These are phyloP conservation scores for Camponotus pennsylvanicus DNA, from an alignment of 1,140 invertebrate genomes.

Conservation along the genomic window DNA sequence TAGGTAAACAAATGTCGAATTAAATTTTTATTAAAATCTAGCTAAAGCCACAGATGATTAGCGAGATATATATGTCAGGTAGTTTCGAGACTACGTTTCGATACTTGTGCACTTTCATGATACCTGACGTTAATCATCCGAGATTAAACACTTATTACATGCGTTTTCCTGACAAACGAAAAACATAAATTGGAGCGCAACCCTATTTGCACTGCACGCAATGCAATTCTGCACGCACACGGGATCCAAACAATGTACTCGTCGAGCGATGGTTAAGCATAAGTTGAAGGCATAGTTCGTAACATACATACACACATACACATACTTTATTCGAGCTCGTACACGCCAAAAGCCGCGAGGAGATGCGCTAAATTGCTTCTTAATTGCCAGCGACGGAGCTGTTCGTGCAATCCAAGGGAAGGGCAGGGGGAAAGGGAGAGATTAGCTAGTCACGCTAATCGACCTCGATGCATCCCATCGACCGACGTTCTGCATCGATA, in stretches of 20 bases:
- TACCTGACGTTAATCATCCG: not conserved
- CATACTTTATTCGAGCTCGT: constrained; percentile 17
- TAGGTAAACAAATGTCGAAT: too few species aligned
- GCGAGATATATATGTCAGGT: not conserved
- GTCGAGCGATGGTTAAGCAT: constrained; percentile 28
- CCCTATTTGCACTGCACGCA: constrained; percentile 9
- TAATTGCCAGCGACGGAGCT: constrained; percentile 74
- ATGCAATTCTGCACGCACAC: constrained; percentile 5
- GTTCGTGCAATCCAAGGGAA: constrained; percentile 54
- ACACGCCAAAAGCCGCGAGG: constrained; percentile 47
- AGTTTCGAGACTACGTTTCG: not conserved
- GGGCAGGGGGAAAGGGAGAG: constrained; percentile 19
- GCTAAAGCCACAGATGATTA: not conserved
- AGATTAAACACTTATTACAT: constrained; percentile 10
- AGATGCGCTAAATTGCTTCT: constrained; percentile 80
- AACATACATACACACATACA: not conserved
- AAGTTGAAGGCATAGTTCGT: constrained; percentile 42
- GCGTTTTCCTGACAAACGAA: constrained; percentile 22
- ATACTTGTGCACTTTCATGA: not conserved
- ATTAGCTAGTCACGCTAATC: constrained; percentile 54
- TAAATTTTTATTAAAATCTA: too few species aligned
- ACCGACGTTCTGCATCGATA: constrained; percentile 68
- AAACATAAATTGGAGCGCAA: constrained; percentile 39
- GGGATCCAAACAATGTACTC: not conserved
- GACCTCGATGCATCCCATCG: constrained; percentile 35